Evolutionary conservation across 2,797 vertebrate species (phyloP).

Genomic region (Neosilurus mollespiculum): DNA sequence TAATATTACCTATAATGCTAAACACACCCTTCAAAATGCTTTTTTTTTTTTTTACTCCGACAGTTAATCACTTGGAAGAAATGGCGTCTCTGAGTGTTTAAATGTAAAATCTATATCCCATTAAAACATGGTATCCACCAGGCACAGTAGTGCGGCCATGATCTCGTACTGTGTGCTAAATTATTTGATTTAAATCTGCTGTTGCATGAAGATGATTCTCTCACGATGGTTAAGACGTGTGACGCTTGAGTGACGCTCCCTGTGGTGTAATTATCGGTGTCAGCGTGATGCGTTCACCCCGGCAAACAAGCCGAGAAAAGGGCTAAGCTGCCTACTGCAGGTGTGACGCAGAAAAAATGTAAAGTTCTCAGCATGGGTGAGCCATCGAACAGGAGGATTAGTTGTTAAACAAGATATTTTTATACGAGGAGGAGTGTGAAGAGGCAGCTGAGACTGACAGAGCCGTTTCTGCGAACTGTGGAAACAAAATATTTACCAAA

Average conservation of each 20-base stretch:
- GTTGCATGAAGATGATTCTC: constrained; percentile 34
- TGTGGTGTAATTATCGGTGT: constrained; percentile 43
- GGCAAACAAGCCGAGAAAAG: constrained; percentile 27
- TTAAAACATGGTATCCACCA: not conserved
- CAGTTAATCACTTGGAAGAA: not conserved
- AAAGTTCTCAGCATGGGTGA: constrained; percentile 5
- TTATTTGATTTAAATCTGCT: constrained; percentile 13
- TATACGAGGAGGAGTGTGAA: not conserved
- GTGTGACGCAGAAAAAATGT: constrained; percentile 18
- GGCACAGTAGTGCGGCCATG: not conserved
- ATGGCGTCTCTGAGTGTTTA: not conserved
- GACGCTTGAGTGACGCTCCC: constrained; percentile 16
- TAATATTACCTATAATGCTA: not conserved
- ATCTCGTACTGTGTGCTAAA: not conserved
- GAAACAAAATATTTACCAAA: not conserved
- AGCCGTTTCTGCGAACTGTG: not conserved
- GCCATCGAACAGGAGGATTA: constrained; percentile 7
- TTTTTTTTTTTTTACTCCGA: not conserved
- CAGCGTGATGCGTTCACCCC: constrained; percentile 20
- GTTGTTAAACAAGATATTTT: not conserved
- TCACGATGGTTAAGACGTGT: constrained; percentile 13
- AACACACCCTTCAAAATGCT: not conserved
- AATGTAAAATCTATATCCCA: not conserved
- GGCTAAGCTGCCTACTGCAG: constrained; percentile 21
- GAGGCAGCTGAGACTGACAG: constrained; percentile 10